A percentile compares a stretch with the other conserved stretches of the same genome.
Evolutionary conservation across 2,888 invertebrate species (phyloP).

Genomic region (Cantharis lateralis): DNA sequence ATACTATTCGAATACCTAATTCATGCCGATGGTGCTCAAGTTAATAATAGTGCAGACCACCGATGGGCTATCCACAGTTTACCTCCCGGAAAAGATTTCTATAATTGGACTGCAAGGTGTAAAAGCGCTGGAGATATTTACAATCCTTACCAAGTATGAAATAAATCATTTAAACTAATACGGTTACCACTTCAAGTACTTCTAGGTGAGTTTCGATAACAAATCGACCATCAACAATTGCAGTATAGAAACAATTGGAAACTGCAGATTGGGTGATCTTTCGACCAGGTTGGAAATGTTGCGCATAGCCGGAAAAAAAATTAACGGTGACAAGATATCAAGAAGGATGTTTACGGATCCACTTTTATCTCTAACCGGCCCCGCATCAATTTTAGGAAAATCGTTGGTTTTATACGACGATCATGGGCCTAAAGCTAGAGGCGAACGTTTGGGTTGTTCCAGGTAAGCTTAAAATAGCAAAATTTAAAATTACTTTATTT

Average conservation of each 20-base stretch:
- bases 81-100: constrained; percentile 84
- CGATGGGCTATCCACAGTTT: constrained; percentile 84
- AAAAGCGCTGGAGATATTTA: constrained; percentile 76
- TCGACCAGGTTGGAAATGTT: constrained; percentile 72
- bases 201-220: constrained; percentile 64
- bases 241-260: constrained; percentile 60
- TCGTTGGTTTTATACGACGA: constrained; percentile 88
- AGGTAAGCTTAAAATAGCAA: constrained; percentile 63
- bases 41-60: constrained; percentile 75
- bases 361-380: constrained; percentile 76
- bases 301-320: constrained; percentile 75
- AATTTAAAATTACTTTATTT: neutral
- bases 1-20: constrained; percentile 82
- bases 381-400: constrained; percentile 74
- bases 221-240: constrained; percentile 64
- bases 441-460: constrained; percentile 87
- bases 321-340: constrained; percentile 67
- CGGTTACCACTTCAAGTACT: neutral
- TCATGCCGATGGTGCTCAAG: constrained; percentile 82
- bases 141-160: constrained; percentile 74
- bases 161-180: neutral
- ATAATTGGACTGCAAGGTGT: constrained; percentile 87
- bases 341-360: constrained; percentile 80
- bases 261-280: constrained; percentile 79
- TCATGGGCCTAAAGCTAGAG: constrained; percentile 83